Evolutionary conservation across 2,888 invertebrate species (phyloP).

Genomic region (Lordiphosa andalusiaca): DNA sequence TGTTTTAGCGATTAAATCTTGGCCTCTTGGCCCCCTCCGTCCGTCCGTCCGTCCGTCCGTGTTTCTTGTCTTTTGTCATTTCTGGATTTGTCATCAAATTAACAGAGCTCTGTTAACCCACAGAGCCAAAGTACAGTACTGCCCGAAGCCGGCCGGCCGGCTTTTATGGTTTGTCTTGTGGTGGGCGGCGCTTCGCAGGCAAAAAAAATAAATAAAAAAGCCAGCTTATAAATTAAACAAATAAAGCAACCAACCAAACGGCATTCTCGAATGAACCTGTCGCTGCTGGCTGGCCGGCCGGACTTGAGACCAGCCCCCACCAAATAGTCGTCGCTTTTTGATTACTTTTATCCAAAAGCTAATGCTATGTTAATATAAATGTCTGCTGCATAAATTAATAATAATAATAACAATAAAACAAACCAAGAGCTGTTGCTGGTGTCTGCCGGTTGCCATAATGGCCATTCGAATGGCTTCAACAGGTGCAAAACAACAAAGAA

Average conservation of each 20-base stretch:
- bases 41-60: neutral
- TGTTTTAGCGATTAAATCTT: conserved; percentile 43
- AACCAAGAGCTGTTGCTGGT: conserved; percentile 16
- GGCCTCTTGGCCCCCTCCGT: neutral
- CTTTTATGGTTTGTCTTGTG: conserved; percentile 9
- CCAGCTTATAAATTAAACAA: conserved; percentile 62
- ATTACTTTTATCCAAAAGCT: conserved; percentile 18
- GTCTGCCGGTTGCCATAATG: neutral
- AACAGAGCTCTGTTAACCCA: conserved; percentile 11
- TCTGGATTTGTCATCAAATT: conserved; percentile 6
- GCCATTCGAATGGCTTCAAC: neutral
- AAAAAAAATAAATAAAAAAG: neutral
- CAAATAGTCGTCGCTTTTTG: conserved; percentile 4
- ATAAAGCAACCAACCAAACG: conserved; percentile 61
- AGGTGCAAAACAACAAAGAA: neutral
- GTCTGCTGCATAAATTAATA: conserved; percentile 73
- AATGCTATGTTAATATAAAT: conserved; percentile 63
- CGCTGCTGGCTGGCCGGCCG: no score
- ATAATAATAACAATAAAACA: conserved; percentile 49
- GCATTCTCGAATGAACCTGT: conserved; percentile 1
- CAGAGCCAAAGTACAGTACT: conserved; percentile 15
- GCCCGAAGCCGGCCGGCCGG: conserved; percentile 8
- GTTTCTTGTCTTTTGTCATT: conserved; percentile 11
- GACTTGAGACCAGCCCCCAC: neutral
- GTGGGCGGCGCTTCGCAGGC: conserved; percentile 56